These are phyloP conservation scores for Hipparchia sbordonii DNA, from an alignment of 2,888 invertebrate species.

Conservation along the genomic window DNA sequence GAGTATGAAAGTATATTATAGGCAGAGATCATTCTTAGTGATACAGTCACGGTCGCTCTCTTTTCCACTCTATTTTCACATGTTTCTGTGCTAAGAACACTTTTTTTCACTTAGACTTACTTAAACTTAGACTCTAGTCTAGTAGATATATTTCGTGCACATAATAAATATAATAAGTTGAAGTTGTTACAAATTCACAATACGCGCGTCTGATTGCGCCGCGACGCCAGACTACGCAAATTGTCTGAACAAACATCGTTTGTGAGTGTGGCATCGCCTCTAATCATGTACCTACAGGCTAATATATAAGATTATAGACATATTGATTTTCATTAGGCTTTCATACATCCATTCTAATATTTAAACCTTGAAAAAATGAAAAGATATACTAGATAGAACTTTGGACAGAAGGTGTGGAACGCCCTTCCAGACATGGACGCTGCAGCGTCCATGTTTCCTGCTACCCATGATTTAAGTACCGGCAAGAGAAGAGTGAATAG, in stretches of 20 bases:
- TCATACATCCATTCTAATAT: neutral
- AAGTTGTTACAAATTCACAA: slow-evolving; percentile 48
- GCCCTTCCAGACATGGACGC: no score
- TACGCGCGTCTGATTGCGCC: slow-evolving; percentile 69
- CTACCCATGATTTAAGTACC: no score
- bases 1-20: no score
- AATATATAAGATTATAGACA: slow-evolving; percentile 12
- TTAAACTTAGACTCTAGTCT: neutral
- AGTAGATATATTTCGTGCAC: neutral
- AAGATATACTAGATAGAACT: no score
- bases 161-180: neutral
- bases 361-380: neutral
- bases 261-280: slow-evolving; percentile 50
- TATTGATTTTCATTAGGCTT: slow-evolving; percentile 1
- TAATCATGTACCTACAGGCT: slow-evolving; percentile 53
- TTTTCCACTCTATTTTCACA: no score
- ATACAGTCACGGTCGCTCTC: no score
- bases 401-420: no score
- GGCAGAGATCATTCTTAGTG: no score
- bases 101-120: neutral
- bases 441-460: no score
- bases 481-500: no score
- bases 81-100: no score
- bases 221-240: slow-evolving; percentile 57
- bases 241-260: slow-evolving; percentile 59